Evolutionary conservation across 1,140 invertebrate species (phyloP), one percentile per base, ranked within the genome.

Genomic region (Hyles vespertilio): DNA sequence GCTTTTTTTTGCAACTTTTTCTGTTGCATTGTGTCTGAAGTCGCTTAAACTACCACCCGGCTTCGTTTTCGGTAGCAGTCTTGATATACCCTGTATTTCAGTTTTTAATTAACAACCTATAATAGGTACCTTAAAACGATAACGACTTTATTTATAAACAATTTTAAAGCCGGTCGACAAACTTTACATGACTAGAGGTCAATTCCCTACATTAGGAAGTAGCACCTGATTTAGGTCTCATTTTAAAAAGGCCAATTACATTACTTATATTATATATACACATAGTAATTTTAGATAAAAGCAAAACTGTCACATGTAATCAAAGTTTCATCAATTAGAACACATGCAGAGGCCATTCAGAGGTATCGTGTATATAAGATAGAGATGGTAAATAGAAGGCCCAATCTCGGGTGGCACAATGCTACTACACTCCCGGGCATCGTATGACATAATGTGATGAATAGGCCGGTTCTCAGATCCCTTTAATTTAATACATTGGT

Each of bases 351-450:
- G 22, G 22, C 7, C 12, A 5, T n/a, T n/a, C 12, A 48, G n/a
- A 22, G 12, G n/a, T 48, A 3, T 48, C 5, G 46, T n/a, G 46
- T 22, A 22, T 22, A 22, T 22, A 48, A 45, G 10, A 49, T 46
- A 2, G 48, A 40, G 3, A n/a, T 56, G 34, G 56, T 63, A 66
- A 69, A 71, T 71, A 67, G 64, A 63, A 2, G 22, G 54, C 56
- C 68, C 62, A 72, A 72, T 75, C 70, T 75, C 65, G 60, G 66
- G 55, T 63, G 59, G 43, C 65, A 72, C 65, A 67, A 69, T 70
- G 65, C 63, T 64, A 63, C 44, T 48, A 59, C 57, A 12, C 67
- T 63, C 67, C 40, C 36, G 69, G 67, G 69, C 43, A 56, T 64
- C 58, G 48, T 59, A 57, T 56, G 56, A 61, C 67, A 62, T 72